A percentile compares a stretch with the other conserved stretches of the same genome.
Evolutionary conservation across 1,140 invertebrate genomes (phyloP).

Genomic region (Leguminivora glycinivorella): DNA sequence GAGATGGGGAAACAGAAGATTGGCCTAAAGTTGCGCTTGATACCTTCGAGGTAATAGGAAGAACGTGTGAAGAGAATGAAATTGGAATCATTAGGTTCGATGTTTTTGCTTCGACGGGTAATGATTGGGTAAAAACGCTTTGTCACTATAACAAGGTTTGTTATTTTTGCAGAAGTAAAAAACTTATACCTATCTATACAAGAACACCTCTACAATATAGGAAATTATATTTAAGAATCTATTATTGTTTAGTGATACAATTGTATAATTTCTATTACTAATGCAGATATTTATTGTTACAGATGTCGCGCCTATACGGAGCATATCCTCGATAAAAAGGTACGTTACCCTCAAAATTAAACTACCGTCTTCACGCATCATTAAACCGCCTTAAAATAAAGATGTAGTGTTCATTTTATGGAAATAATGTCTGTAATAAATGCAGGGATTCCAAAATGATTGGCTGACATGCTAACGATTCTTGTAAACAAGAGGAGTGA

Average conservation of each 20-base stretch:
- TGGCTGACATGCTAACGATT: slow-evolving; percentile 32
- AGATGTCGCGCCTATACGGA: slow-evolving; percentile 48
- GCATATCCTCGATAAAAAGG: slow-evolving; percentile 52
- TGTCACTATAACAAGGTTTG: slow-evolving; percentile 32
- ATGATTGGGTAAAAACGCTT: slow-evolving; percentile 42
- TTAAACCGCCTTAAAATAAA: slow-evolving; percentile 28
- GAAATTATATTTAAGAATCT: neutral
- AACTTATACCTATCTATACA: neutral
- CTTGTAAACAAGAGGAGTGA: slow-evolving; percentile 55
- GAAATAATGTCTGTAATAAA: slow-evolving; percentile 20
- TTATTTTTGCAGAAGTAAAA: slow-evolving; percentile 11
- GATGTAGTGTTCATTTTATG: slow-evolving; percentile 17
- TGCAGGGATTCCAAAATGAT: slow-evolving; percentile 18
- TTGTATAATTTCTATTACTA: neutral
- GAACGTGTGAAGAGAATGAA: slow-evolving; percentile 66
- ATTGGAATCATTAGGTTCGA: slow-evolving; percentile 57
- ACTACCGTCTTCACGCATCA: slow-evolving; percentile 8
- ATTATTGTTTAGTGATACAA: neutral
- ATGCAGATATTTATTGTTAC: slow-evolving; percentile 44
- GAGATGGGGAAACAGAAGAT: slow-evolving; percentile 47
- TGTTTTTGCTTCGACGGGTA: slow-evolving; percentile 49
- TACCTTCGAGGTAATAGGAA: slow-evolving; percentile 57
- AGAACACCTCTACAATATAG: neutral
- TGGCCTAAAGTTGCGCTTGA: slow-evolving; percentile 32
- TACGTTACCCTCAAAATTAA: slow-evolving; percentile 33